Conservation (phyloP, 2,888 invertebrate species). For the Leucophenga montana region DNA sequence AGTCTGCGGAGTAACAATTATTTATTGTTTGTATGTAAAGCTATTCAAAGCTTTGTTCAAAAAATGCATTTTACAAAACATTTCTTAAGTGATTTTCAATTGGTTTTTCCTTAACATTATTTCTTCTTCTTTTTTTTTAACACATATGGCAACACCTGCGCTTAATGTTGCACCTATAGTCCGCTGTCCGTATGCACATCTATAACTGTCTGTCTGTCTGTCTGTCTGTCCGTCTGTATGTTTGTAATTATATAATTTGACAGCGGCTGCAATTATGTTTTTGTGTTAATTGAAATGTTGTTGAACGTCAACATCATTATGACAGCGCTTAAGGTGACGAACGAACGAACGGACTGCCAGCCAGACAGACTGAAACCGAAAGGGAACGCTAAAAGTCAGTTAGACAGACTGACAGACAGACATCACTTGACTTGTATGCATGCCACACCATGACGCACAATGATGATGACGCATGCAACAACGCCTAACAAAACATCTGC, state of each 20-base stretch:
- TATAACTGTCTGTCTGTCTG: neutral
- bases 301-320: constrained; percentile 63
- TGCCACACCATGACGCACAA: too few species aligned
- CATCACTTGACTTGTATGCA: too few species aligned
- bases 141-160: constrained; percentile 14
- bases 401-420: too few species aligned
- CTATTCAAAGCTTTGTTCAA: too few species aligned
- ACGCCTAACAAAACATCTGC: too few species aligned
- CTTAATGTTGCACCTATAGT: neutral
- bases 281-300: constrained; percentile 64
- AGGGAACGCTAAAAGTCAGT: neutral
- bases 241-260: constrained; percentile 66
- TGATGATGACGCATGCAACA: too few species aligned
- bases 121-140: neutral
- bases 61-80: too few species aligned
- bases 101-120: neutral
- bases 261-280: constrained; percentile 64
- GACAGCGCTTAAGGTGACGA: constrained; percentile 35
- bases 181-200: neutral
- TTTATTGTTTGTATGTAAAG: neutral
- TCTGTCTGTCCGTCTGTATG: constrained; percentile 35
- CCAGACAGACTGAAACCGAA: too few species aligned
- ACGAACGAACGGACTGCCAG: too few species aligned
- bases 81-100: neutral
- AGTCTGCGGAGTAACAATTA: neutral